Percentiles rank a stretch among this genome's conserved stretches.
phyloP scores from a whole-genome alignment of 2,888 invertebrate genomes.

The Globia sparganii region DNA sequence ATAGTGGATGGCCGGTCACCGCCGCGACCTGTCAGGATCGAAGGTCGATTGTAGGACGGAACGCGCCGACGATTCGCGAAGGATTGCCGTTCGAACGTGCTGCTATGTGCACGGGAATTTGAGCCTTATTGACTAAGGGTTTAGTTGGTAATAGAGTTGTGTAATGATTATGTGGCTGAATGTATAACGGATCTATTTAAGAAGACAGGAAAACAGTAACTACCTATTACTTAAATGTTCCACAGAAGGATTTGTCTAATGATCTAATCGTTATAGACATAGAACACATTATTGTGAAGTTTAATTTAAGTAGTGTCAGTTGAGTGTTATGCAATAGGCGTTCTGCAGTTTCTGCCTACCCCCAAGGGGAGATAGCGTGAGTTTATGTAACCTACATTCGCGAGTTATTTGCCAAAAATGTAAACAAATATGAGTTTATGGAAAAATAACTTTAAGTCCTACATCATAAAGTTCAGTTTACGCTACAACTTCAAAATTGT shows the following conservation, averaged over 20 bases:
- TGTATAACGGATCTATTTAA: neutral
- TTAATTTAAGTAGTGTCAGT: neutral
- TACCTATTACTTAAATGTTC: neutral
- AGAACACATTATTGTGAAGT: neutral
- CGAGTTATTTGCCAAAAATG: no score
- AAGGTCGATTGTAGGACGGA: slow-evolving; percentile 87
- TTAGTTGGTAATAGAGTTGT: slow-evolving; percentile 24
- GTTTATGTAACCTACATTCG: no score
- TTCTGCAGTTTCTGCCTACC: neutral
- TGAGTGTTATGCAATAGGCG: neutral
- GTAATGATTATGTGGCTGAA: slow-evolving; percentile 3
- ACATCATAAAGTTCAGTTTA: no score
- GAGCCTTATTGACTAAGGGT: slow-evolving; percentile 51
- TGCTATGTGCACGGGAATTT: slow-evolving; percentile 69
- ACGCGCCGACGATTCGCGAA: slow-evolving; percentile 68
- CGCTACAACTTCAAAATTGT: no score
- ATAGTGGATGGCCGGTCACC: slow-evolving; percentile 85
- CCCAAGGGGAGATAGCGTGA: neutral
- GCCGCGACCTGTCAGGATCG: slow-evolving; percentile 83
- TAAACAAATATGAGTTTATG: no score
- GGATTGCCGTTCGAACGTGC: slow-evolving; percentile 68
- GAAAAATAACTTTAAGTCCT: no score
- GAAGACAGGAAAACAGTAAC: neutral
- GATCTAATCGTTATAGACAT: neutral
- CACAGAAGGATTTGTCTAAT: neutral